Conservation (phyloP, 2,113 vertebrate species). For the Corythornis cristatus region DNA sequence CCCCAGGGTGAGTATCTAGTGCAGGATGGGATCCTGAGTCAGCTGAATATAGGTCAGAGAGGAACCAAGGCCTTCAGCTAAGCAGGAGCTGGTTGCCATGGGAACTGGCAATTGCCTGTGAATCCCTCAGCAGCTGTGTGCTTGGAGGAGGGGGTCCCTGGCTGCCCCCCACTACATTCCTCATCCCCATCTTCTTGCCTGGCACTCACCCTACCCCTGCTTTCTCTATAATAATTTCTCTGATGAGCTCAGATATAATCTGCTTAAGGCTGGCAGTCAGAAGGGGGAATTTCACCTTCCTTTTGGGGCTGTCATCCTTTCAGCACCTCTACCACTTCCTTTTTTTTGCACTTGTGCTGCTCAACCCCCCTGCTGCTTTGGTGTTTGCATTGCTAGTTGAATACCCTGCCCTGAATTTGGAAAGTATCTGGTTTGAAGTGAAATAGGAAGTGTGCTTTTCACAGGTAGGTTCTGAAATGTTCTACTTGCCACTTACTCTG, state of each 20-base stretch:
- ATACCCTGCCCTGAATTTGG: neutral
- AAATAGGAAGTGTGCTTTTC: neutral
- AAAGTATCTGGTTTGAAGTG: neutral
- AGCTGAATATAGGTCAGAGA: conserved; percentile 44
- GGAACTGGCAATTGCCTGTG: conserved; percentile 4
- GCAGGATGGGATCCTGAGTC: neutral
- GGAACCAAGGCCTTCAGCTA: neutral
- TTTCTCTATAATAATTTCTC: neutral
- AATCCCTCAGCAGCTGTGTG: conserved; percentile 11
- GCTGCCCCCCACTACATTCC: neutral
- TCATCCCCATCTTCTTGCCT: neutral
- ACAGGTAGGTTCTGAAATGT: neutral
- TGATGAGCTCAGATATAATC: conserved; percentile 15
- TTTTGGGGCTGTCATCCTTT: neutral
- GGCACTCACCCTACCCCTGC: neutral
- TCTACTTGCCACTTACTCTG: neutral
- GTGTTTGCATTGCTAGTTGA: neutral
- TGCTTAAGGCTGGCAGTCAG: neutral
- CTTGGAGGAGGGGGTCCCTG: neutral
- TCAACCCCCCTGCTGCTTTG: neutral
- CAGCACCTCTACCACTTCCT: neutral
- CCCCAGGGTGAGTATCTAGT: neutral
- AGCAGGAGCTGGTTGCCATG: conserved; percentile 40
- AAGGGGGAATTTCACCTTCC: neutral
- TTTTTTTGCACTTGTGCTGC: no score